Evolutionary conservation across 2,113 vertebrate genomes (phyloP), one percentile per base, ranked within the genome.

Genomic region (Prinia subflava): DNA sequence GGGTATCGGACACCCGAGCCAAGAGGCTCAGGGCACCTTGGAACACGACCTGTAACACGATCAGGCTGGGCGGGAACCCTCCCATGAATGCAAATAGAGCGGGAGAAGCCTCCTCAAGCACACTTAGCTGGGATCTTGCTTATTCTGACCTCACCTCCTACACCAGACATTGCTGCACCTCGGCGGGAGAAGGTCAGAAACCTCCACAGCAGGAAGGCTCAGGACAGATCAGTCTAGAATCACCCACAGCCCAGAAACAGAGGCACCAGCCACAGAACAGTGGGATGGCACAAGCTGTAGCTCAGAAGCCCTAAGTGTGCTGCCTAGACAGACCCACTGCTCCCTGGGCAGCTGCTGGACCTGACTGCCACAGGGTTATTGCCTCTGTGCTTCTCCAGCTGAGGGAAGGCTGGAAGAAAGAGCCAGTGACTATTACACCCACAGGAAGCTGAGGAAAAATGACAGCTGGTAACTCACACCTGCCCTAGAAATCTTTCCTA

Each of bases 1-100:
- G 71, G 18, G 1, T 95, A 87, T 94, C 96, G 6, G 95, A 79
- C 8, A 96, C 25, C 42, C 15, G 49, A 97, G 94, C 94, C 94
- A 89, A 56, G 81, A 83, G 83, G 69, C 87, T 85, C 6, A 9
- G 70, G 94, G 89, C 92, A 95, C 94, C 95, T 96, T 91, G 92
- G 76, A 96, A 94, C 7, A 24, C 47, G 89, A 91, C 14, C 83
- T 50, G 91, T 90, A 81, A 95, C 47, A 42, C 20, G 94, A 94
- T 60, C 27, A 49, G 57, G 75, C 79, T 13, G 13, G 15, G 60
- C 10, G 1, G 81, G 75, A 71, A 68, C 63, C 67, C 75, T 87
- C 91, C 4, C 25, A 33, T 4, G 47, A 53, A 62, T 2, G 3
- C 69, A 89, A 57, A 74, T 18, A 71, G 33, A 96, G 91, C 28